Conservation (phyloP, 2,888 invertebrate species). For the Clanis bilineata region DNA sequence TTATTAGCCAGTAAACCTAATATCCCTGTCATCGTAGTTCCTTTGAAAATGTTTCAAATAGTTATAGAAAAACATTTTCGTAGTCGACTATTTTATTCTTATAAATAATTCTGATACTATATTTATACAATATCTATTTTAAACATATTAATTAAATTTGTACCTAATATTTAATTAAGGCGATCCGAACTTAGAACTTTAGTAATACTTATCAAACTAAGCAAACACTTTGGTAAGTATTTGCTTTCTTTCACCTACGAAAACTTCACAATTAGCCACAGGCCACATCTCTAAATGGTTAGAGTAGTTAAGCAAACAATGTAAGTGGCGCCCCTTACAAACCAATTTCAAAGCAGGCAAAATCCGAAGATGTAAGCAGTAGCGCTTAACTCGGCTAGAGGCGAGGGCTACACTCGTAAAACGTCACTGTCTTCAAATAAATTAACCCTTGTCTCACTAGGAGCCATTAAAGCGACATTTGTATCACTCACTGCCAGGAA, state of each 20-base stretch:
- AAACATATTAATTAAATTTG: too few species aligned
- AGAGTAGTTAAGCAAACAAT: background rate
- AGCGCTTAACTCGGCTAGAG: constrained; percentile 30
- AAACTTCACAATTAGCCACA: background rate
- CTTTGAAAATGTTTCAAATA: background rate
- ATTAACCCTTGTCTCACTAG: constrained; percentile 60
- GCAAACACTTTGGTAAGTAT: too few species aligned
- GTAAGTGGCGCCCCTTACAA: background rate
- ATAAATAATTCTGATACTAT: too few species aligned
- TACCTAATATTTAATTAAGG: too few species aligned
- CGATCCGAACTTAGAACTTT: too few species aligned
- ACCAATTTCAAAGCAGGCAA: constrained; percentile 2
- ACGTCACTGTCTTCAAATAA: constrained; percentile 53
- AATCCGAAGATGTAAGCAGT: constrained; percentile 12
- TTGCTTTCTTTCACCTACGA: background rate
- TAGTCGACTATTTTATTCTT: too few species aligned
- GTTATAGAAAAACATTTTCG: background rate
- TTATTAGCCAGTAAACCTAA: background rate
- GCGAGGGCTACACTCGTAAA: constrained; percentile 43
- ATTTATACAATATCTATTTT: too few species aligned
- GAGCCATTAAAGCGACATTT: constrained; percentile 60
- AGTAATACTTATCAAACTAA: too few species aligned
- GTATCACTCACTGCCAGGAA: constrained; percentile 67
- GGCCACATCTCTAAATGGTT: background rate
- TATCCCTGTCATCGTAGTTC: background rate